These are phyloP conservation scores for Platycnemis pennipes DNA, from an alignment of 2,888 invertebrate species.

Conservation along the genomic window DNA sequence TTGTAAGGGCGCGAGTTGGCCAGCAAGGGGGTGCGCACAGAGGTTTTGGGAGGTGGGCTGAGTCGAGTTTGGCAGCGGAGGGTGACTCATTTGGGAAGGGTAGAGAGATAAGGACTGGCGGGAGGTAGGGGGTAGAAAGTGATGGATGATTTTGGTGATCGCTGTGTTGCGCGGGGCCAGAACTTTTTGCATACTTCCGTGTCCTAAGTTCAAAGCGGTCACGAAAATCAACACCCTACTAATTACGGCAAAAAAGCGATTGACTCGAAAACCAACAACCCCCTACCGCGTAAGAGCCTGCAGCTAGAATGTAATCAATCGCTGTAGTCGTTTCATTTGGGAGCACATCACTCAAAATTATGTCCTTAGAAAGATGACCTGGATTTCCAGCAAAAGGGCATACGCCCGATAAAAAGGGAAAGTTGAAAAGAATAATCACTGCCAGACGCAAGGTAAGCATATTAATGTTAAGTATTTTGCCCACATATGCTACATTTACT, in stretches of 20 bases:
- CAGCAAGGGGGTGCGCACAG: background rate
- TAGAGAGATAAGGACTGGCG: background rate
- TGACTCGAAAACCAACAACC: slow-evolving; percentile 18
- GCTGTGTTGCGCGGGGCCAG: background rate
- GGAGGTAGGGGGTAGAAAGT: background rate
- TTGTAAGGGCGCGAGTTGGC: slow-evolving; percentile 9
- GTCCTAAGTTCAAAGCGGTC: slow-evolving; percentile 22
- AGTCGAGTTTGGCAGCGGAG: background rate
- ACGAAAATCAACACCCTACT: slow-evolving; percentile 27
- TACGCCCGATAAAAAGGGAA: no score
- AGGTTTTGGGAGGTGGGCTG: background rate
- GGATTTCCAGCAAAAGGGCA: no score
- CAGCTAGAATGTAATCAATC: background rate
- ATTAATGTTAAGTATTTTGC: no score
- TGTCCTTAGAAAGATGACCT: background rate
- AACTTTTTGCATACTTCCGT: background rate
- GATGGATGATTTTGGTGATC: slow-evolving; percentile 21
- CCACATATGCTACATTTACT: no score
- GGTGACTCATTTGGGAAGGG: slow-evolving; percentile 35
- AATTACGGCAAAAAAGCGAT: slow-evolving; percentile 1
- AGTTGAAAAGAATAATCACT: no score
- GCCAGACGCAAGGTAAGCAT: no score
- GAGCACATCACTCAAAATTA: background rate
- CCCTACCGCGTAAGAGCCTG: background rate
- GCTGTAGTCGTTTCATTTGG: background rate